phyloP scores from a whole-genome alignment of 2,113 vertebrate species.

The Paradoxurus hermaphroditus region DNA sequence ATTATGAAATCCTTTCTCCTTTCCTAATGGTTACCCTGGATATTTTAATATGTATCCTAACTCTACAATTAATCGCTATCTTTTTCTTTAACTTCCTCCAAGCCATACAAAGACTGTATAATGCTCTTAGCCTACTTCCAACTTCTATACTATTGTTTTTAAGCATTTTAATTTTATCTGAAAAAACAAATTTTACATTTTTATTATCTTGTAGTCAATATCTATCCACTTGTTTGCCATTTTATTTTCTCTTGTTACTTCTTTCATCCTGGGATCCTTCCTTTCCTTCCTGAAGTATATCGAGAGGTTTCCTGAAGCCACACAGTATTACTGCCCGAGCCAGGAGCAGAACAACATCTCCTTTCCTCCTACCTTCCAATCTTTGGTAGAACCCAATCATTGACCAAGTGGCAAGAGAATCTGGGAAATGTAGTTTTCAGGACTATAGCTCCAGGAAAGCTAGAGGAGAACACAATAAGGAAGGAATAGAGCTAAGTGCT shows the following conservation, averaged over 20 bases:
- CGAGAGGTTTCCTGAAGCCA: not conserved
- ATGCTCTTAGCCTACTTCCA: not conserved
- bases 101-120: not conserved
- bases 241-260: not conserved
- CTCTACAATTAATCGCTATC: not conserved
- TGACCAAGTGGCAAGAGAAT: not conserved
- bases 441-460: not conserved
- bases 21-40: not conserved
- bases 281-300: not conserved
- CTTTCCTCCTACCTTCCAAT: not conserved
- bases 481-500: not conserved
- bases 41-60: not conserved
- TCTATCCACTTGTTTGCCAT: not conserved
- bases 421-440: not conserved
- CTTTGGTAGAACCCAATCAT: not conserved
- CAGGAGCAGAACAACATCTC: not conserved
- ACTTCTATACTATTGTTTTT: not conserved
- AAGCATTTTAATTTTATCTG: not conserved
- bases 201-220: not conserved
- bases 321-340: not conserved
- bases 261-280: not conserved
- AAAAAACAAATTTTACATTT: not conserved
- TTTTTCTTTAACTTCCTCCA: not conserved
- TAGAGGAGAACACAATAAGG: not conserved
- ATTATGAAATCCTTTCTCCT: not conserved